Conservation (phyloP, 2,113 vertebrate species). For the Microtus richardsoni region DNA sequence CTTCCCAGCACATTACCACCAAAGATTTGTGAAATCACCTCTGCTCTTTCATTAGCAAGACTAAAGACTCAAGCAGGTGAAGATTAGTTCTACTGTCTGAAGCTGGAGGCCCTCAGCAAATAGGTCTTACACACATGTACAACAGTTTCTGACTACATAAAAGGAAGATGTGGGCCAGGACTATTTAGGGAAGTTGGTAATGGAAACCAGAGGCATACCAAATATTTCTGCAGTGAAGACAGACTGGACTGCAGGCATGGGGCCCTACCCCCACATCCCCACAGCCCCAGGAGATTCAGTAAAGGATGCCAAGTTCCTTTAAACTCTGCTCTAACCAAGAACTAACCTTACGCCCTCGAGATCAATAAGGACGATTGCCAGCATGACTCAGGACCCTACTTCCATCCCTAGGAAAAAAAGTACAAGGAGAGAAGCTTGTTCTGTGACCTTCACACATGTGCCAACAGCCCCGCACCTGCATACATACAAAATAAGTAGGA, state of each 20-base stretch:
- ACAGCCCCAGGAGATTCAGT: rapidly evolving
- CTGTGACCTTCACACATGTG: background rate
- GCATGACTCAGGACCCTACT: background rate
- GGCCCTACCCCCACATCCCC: too few relatives aligned
- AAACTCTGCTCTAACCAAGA: background rate
- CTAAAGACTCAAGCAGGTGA: background rate
- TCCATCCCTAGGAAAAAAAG: background rate
- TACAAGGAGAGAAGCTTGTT: background rate
- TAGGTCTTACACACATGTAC: rapidly evolving
- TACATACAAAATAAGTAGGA: background rate
- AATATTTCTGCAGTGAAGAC: background rate
- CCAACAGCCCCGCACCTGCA: background rate
- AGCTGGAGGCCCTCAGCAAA: rapidly evolving
- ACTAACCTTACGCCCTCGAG: background rate
- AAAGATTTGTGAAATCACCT: background rate
- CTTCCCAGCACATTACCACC: too few relatives aligned
- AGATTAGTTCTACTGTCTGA: too few relatives aligned
- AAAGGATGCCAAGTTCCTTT: background rate
- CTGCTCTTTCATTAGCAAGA: background rate
- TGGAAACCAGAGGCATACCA: background rate
- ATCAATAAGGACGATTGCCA: background rate
- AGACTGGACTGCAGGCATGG: background rate
- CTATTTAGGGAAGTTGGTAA: background rate
- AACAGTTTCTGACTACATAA: background rate
- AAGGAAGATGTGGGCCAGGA: background rate